Evolutionary conservation across 2,113 vertebrate genomes (phyloP).

Genomic region (Chaetodon auriga): DNA sequence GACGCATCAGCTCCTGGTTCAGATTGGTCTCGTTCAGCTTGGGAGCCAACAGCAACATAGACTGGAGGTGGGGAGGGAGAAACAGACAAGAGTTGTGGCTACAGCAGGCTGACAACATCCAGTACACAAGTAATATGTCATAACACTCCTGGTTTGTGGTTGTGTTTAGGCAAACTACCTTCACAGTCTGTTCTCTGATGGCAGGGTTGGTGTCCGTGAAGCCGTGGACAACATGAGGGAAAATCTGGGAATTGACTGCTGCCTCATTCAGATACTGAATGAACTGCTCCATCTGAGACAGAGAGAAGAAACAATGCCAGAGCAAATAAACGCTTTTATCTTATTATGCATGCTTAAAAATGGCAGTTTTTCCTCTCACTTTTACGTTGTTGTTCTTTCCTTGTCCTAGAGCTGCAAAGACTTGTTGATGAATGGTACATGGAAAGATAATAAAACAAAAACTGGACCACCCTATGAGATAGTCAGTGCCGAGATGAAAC

Average conservation of each 20-base stretch:
- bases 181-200: conserved; percentile 94
- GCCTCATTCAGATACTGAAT: conserved; percentile 93
- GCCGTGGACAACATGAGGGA: conserved; percentile 93
- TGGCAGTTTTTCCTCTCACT: rapidly evolving
- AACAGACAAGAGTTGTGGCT: neutral
- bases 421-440: neutral
- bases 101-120: neutral
- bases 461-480: neutral
- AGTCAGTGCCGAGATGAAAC: neutral
- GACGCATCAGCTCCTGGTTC: conserved; percentile 93
- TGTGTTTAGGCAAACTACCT: conserved; percentile 80
- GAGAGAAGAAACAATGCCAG: neutral
- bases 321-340: neutral
- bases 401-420: neutral
- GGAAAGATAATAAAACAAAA: neutral
- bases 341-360: neutral
- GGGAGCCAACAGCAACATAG: conserved; percentile 93
- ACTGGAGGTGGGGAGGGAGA: conserved; percentile 72
- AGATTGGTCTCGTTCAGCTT: conserved; percentile 92
- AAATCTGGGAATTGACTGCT: conserved; percentile 94
- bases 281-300: conserved; percentile 92
- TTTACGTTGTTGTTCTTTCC: neutral
- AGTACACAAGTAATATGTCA: neutral
- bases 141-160: neutral
- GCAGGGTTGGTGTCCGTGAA: conserved; percentile 96